Percentiles rank a stretch among this genome's conserved stretches.
phyloP scores from a whole-genome alignment of 2,113 vertebrate species.

The Melanostigma gelatinosum region DNA sequence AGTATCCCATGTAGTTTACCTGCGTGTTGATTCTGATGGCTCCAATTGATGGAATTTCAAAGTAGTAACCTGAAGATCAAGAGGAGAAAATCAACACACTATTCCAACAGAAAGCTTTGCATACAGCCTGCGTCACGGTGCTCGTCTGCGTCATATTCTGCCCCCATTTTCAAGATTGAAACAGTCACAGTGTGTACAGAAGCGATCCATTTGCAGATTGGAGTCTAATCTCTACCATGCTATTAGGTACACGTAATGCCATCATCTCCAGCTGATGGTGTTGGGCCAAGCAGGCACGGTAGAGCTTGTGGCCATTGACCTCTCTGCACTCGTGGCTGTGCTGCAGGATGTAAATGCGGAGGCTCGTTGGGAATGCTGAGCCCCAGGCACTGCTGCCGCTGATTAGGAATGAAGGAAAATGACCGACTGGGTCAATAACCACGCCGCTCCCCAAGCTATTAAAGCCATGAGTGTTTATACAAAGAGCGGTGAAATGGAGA shows the following conservation, averaged over 20 bases:
- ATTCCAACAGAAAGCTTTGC: not conserved
- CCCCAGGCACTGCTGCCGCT: constrained; percentile 61
- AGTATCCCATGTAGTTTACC: constrained; percentile 77
- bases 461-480: constrained; percentile 82
- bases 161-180: constrained; percentile 27
- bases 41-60: constrained; percentile 98
- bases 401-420: constrained; percentile 80
- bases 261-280: constrained; percentile 30
- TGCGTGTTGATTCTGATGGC: constrained; percentile 99
- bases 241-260: constrained; percentile 45
- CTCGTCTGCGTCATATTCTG: not conserved
- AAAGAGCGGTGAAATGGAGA: constrained; percentile 75
- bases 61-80: constrained; percentile 93
- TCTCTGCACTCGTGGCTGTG: constrained; percentile 16
- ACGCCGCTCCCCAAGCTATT: constrained; percentile 75
- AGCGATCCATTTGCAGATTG: constrained; percentile 30
- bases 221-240: constrained; percentile 40
- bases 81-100: constrained; percentile 37
- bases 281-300: not conserved
- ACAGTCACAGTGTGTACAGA: constrained; percentile 8
- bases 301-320: constrained; percentile 47
- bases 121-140: not conserved
- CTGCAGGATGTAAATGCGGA: constrained; percentile 68
- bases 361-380: constrained; percentile 74
- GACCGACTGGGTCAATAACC: constrained; percentile 80